Evolutionary conservation across 2,888 invertebrate genomes (phyloP).

Genomic region (Mimachlamys varia): DNA sequence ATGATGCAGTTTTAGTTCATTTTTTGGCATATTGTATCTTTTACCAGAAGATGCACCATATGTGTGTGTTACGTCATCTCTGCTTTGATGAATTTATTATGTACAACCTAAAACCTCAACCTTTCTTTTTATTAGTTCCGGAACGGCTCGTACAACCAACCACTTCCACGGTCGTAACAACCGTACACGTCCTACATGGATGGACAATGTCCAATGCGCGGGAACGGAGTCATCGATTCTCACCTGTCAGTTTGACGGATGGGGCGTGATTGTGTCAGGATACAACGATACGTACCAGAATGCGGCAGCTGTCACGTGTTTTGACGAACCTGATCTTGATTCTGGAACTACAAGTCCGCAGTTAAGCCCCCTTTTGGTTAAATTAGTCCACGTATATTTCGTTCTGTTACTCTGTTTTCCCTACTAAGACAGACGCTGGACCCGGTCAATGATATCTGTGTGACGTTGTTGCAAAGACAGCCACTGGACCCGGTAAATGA

Average conservation of each 20-base stretch:
- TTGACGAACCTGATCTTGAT: background rate
- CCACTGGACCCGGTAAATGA: too few species aligned
- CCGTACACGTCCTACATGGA: background rate
- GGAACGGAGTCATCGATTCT: background rate
- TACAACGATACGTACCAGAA: background rate
- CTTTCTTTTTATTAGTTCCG: background rate
- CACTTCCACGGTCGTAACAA: background rate
- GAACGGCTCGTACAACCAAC: background rate
- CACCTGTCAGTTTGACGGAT: background rate
- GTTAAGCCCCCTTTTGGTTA: background rate
- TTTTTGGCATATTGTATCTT: too few species aligned
- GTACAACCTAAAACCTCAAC: too few species aligned
- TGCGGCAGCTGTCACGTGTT: background rate
- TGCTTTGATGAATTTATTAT: too few species aligned
- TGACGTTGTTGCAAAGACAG: too few species aligned
- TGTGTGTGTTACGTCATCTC: too few species aligned
- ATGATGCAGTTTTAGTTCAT: too few species aligned
- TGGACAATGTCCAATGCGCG: background rate
- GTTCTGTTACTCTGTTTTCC: background rate
- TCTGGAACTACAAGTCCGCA: background rate
- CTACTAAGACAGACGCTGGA: too few species aligned
- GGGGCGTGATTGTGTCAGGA: background rate
- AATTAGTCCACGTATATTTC: background rate
- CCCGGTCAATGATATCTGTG: too few species aligned
- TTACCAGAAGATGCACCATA: too few species aligned